Evolutionary conservation across 2,113 vertebrate genomes (phyloP), one percentile per base, ranked within the genome.

Genomic region (Coracopsis vasa): DNA sequence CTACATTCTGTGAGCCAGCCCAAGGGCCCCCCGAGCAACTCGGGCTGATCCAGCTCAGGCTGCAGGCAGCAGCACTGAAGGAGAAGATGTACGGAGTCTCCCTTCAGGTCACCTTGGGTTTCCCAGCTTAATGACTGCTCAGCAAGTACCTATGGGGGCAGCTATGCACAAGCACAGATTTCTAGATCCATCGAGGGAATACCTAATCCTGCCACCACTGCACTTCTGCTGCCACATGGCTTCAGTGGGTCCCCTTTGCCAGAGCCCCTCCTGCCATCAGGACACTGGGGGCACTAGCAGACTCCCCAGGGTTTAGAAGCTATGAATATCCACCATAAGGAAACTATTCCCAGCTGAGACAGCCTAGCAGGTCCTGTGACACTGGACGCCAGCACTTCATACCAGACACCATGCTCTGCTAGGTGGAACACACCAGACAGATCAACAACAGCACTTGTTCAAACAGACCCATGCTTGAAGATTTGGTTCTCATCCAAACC

Each of bases 391-490:
- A 77, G 19, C 62, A 20, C 37, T 70, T 24, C 13, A 2, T 13
- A 35, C 7, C n/a, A 27, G 16, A 45, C 17, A 23, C 20, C 70
- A 29, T 0, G 2, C 27, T 75, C 39, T 70, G 54, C 42, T 35
- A 21, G 64, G 15, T 42, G 50, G 16, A 75, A 17, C 28, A 8
- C 41, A 29, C 45, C 4, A 0, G 18, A 20, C 45, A 33, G 16
- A 42, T 25, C 44, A 37, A 19, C 31, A 53, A 44, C 71, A 66
- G 33, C 4, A 16, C 23, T 35, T 23, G 20, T 4, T 54, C 23
- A 29, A 54, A 45, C 23, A n/a, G 45, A 15, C 1, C 0, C 10
- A 7, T 7, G 20, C 0, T 0, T 6, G 16, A 60, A n/a, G 23
- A 42, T 48, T 35, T 37, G 6, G 7, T 80, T 81, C 39, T 45